These are phyloP conservation scores for Pandemis corylana DNA, from an alignment of 2,888 invertebrate genomes.

Conservation along the genomic window DNA sequence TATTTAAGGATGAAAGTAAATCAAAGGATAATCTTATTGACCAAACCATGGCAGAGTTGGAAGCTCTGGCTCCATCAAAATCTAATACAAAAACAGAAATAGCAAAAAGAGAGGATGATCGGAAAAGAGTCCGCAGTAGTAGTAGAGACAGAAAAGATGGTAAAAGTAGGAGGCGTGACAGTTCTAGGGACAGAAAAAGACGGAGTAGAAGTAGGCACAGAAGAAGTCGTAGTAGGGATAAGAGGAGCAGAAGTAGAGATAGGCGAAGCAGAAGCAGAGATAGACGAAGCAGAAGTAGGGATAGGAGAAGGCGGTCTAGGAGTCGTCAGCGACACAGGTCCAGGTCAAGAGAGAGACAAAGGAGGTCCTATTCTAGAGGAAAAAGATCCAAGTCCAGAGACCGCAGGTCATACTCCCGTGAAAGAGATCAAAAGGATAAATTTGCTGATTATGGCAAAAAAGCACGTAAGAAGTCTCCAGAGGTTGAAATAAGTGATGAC, in stretches of 20 bases:
- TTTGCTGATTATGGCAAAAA: constrained; percentile 67
- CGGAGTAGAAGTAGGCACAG: constrained; percentile 50
- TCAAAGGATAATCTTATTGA: constrained; percentile 85
- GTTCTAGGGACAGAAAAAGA: constrained; percentile 58
- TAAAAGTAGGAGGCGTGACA: constrained; percentile 57
- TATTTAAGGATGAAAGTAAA: constrained; percentile 75
- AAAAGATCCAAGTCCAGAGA: constrained; percentile 56
- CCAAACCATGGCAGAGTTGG: constrained; percentile 93
- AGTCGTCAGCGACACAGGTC: constrained; percentile 60
- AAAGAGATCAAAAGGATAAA: constrained; percentile 60
- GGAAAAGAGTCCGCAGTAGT: constrained; percentile 59
- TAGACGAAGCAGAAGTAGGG: constrained; percentile 56
- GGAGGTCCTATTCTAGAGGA: constrained; percentile 53
- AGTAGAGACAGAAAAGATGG: constrained; percentile 60
- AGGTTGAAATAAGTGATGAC: constrained; percentile 87
- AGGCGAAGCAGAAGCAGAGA: constrained; percentile 58
- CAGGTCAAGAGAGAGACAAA: constrained; percentile 53
- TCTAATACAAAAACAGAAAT: constrained; percentile 52
- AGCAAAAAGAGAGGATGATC: constrained; percentile 53
- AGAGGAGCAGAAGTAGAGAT: constrained; percentile 54
- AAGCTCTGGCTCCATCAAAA: constrained; percentile 91
- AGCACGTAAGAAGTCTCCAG: constrained; percentile 74
- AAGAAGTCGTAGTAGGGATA: constrained; percentile 52
- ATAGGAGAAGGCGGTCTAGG: constrained; percentile 58
- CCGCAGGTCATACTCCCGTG: constrained; percentile 54